Percentiles rank a stretch among this genome's conserved stretches.
Conservation (phyloP, 2,888 invertebrate genomes). For the Ephialtes manifestator region DNA sequence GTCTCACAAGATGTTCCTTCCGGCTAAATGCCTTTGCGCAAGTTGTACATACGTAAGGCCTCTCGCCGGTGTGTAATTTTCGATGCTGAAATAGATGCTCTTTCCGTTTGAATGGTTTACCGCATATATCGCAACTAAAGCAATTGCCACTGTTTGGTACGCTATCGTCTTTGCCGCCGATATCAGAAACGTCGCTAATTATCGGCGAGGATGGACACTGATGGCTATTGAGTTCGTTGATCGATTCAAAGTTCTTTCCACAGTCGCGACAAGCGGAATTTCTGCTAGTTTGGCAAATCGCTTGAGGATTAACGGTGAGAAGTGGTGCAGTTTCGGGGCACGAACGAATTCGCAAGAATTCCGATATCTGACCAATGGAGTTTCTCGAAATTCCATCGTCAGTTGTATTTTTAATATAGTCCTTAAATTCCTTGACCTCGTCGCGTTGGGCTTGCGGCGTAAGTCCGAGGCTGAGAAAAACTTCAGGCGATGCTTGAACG, state of each 20-base stretch:
- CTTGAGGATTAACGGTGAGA: conserved; percentile 83
- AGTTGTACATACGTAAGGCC: conserved; percentile 89
- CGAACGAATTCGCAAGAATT: conserved; percentile 83
- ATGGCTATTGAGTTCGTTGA: conserved; percentile 81
- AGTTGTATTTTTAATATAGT: conserved; percentile 77
- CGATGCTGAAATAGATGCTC: conserved; percentile 91
- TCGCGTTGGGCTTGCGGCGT: conserved; percentile 79
- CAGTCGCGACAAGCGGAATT: conserved; percentile 83
- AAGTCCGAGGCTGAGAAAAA: conserved; percentile 83
- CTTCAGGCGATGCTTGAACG: conserved; percentile 82
- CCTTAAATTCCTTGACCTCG: conserved; percentile 82
- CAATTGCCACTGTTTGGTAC: conserved; percentile 74
- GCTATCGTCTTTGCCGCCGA: conserved; percentile 70
- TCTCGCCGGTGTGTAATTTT: conserved; percentile 89
- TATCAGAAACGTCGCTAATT: conserved; percentile 78
- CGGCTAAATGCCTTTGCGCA: conserved; percentile 90
- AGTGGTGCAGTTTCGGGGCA: conserved; percentile 80
- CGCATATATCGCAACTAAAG: conserved; percentile 88
- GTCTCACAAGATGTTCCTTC: conserved; percentile 90
- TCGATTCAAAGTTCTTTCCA: conserved; percentile 81
- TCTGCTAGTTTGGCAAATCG: conserved; percentile 78
- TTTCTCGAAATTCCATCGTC: conserved; percentile 82
- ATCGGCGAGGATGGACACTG: conserved; percentile 72
- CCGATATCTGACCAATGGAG: conserved; percentile 84
- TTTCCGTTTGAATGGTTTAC: conserved; percentile 89